These are phyloP conservation scores for Anguilla rostrata DNA, from an alignment of 2,113 vertebrate species.

Conservation along the genomic window DNA sequence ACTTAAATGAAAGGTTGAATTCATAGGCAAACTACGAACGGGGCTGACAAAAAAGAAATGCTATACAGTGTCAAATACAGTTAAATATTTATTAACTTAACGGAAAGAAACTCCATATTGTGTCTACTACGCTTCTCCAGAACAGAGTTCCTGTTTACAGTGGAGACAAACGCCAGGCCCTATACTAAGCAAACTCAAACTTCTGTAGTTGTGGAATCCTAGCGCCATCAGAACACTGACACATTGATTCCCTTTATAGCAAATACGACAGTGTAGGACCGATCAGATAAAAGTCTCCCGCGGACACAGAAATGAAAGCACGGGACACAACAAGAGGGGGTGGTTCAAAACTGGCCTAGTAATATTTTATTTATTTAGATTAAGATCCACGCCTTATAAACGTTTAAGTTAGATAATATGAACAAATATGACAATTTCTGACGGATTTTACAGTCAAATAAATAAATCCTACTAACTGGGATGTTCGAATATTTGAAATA, in stretches of 20 bases:
- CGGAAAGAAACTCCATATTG: background rate
- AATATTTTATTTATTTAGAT: too few species aligned
- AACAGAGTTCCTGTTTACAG: background rate
- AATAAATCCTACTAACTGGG: too few species aligned
- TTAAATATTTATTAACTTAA: too few species aligned
- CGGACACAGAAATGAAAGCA: background rate
- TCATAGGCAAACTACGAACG: too few species aligned
- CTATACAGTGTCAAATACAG: too few species aligned
- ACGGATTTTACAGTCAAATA: too few species aligned
- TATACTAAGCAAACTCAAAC: background rate
- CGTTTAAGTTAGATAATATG: too few species aligned
- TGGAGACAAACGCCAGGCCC: background rate
- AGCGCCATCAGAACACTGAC: background rate
- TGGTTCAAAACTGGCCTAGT: background rate
- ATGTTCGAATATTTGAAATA: too few species aligned
- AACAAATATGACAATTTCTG: too few species aligned
- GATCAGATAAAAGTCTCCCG: constrained; percentile 11
- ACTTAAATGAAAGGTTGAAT: too few species aligned
- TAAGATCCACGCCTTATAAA: too few species aligned
- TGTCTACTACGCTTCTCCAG: background rate
- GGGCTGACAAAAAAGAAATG: too few species aligned
- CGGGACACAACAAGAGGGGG: background rate
- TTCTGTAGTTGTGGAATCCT: background rate
- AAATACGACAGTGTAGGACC: background rate
- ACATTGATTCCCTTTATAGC: background rate